phyloP scores from a whole-genome alignment of 1,140 invertebrate genomes.

The Penaeus indicus region DNA sequence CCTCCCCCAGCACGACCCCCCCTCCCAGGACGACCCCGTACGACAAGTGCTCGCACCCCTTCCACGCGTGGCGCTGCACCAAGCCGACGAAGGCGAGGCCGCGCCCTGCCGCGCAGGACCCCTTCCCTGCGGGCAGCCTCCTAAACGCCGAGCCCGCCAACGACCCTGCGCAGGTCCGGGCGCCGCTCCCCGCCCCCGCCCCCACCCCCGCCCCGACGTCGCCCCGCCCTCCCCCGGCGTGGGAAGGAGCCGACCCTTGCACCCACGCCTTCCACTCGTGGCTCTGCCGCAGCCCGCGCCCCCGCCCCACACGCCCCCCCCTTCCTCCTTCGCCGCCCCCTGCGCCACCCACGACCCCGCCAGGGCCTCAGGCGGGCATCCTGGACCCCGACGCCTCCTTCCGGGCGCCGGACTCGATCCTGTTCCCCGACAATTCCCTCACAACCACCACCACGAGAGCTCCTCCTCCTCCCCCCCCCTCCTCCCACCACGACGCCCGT shows the following conservation, averaged over 20 bases:
- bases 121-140: not conserved
- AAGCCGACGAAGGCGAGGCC: not conserved
- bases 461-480: not conserved
- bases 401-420: constrained; percentile 1
- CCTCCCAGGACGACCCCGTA: constrained; percentile 16
- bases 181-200: not conserved
- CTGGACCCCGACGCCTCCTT: constrained; percentile 40
- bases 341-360: not conserved
- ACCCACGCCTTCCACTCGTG: constrained; percentile 50
- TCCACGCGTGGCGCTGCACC: constrained; percentile 23
- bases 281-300: not conserved
- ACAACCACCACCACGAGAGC: not conserved
- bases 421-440: constrained; percentile 30
- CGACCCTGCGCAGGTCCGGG: not conserved
- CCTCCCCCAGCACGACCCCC: not conserved
- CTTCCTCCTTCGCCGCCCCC: constrained; percentile 3
- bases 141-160: constrained; percentile 14
- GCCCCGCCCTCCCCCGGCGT: not conserved
- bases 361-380: not conserved
- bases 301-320: not conserved
- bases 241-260: constrained; percentile 44
- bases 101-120: not conserved
- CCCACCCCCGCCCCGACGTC: not conserved
- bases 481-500: not conserved
- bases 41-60: constrained; percentile 26